Evolutionary conservation across 2,113 vertebrate species (phyloP), one percentile per base, ranked within the genome.

Genomic region (Centrocercus urophasianus): DNA sequence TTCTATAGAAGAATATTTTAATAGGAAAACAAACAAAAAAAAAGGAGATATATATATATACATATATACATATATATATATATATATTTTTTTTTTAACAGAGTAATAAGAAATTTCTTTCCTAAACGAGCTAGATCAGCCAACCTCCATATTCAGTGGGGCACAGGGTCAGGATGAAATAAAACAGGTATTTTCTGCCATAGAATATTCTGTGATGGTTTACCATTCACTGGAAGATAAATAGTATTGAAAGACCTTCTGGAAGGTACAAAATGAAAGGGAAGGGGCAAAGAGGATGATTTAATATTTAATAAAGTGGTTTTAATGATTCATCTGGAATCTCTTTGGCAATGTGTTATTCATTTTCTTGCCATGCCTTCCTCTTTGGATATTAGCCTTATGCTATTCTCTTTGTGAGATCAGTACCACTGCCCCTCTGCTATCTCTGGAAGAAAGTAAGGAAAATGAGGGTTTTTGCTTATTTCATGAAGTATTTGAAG

Each of bases 241-340:
- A 89, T 90, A 21, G 5, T 24, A 24, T 38, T 61, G 27, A 77
- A 92, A 91, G 19, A 6, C 63, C 47, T 77, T 86, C 80, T 60
- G 12, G 28, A 77, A 74, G 11, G 13, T 25, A 36, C 70, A n/a
- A 83, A 74, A 67, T 42, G 1, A 47, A 83, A 83, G 18, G 13
- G 13, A 71, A 72, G 25, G 34, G 34, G 11, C 11, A 78, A 50
- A 65, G 40, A 32, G 8, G 5, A 27, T 67, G 8, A 47, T 43
- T 93, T 83, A 56, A 34, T 75, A 30, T 57, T 86, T 67, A 64
- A 56, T n/a, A 34, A 74, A 88, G 5, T 88, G 22, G 2, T 25
- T 86, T 86, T 78, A 81, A 61, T 88, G 71, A 77, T 75, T 56
- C 13, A 18, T 56, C 13, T 57, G 47, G 17, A 57, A 79, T 18